Base-by-base conservation (phyloP, 23 tunicate species). In the Ascidia mentula region DNA sequence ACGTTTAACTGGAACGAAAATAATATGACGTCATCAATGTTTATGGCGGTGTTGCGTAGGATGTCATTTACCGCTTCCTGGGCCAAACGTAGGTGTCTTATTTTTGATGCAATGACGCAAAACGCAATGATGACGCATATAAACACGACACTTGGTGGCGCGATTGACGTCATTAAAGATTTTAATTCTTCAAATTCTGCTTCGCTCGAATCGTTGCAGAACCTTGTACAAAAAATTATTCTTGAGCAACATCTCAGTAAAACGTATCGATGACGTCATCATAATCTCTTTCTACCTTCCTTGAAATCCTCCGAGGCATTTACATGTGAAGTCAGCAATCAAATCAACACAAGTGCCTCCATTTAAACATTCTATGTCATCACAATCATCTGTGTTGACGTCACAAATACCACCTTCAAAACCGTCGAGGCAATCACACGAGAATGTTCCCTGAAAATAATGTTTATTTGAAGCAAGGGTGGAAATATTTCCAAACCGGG, bases 381-480 rank as follows among this genome's bases (percentile, higher is more conserved):
- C 90, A 79, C 90, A 86, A 59, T 86, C 90, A 40, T 86, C 73
- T 22, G 59, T 86, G 84, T 86, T 71, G 45, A 86, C 84, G 75
- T 79, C 90, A 40, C 90, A 86, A 59, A 73, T 59, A 18, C 80
- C 74, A 46, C 97, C 97, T 40, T 69, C 81, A 69, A 80, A 91
- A 2, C 97, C 97, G 18, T 69, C 77, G 1, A 28, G n/a, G 80
- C 97, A 91, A 15, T 80, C 40, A 81, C 97, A 91, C 3, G 77
- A 42, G 84, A 80, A 91, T 0, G 87, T 36, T 37, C 45, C 80
- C 90, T 86, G 12, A 73, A 22, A 18, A 20, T 33, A 36, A 32
- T 32, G 30, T 73, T 73, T 73, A 69, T 69, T 69, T 42, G 53
- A 42, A 42, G 53, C 65, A 9, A 15, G 12, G 53, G 15, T 42